Base-by-base conservation (phyloP, 2,888 invertebrate species). In the Ethmia dodecea region DNA sequence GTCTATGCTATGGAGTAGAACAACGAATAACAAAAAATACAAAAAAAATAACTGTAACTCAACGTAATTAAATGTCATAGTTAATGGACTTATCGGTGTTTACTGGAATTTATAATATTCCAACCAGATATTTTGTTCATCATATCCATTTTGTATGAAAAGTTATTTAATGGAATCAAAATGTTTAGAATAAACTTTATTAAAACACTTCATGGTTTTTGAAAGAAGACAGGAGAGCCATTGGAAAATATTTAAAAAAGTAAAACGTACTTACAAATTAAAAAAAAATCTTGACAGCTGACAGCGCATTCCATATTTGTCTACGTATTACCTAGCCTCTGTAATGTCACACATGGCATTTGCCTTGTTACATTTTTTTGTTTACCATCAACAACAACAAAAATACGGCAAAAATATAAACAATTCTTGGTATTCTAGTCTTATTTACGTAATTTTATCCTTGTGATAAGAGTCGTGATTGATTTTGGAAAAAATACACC, bases 21-120 rank as follows among this genome's bases (percentile, higher is more conserved):
- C 83, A 84, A 84, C 84, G 83, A 84, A 66, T 71, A 78, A 75
- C 71, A 76, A 66, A 63, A 46, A 73, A 80, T 57, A 74, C 63
- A 72, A 78, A 81, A 80, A 76, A 66, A 75, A 78, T 62, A 68
- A 54, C 62, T 43, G 66, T 76, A 74, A 79, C 68, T 69, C 54
- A 45, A 54, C 44, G 69, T 73, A 74, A 65, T 74, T 76, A 72
- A 57, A 73, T 79, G 72, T 81, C 65, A 72, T 81, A 83, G 77
- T 45, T 77, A 73, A 67, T 71, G 59, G 60, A 65, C 65, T 64
- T 74, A 73, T 72, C 60, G 73, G 61, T 83, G 77, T 83, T 75
- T 62, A 60, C 52, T 33, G 60, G 66, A 62, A 61, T 44, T 42
- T 46, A 38, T 41, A 49, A 42, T 45, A 52, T 55, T 63, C 70